These are phyloP conservation scores for Sterrhoptilus dennistouni DNA, from an alignment of 2,113 vertebrate genomes.

Conservation along the genomic window DNA sequence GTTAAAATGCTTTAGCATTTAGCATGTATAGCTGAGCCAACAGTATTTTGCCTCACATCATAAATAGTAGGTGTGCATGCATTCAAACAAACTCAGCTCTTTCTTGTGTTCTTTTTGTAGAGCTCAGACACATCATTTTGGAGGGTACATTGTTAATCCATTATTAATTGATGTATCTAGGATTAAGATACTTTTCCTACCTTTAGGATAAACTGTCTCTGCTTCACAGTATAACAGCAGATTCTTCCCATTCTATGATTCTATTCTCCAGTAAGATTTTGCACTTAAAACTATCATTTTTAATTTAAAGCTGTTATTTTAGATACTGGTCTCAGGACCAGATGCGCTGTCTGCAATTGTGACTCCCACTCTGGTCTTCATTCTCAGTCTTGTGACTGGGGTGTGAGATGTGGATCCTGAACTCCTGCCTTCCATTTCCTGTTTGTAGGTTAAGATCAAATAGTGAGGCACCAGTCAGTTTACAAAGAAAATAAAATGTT, in stretches of 20 bases:
- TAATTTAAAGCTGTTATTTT: not conserved
- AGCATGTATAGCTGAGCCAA: not conserved
- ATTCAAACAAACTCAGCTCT: not conserved
- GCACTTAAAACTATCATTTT: not conserved
- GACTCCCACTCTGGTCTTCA: not conserved
- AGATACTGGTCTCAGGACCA: not conserved
- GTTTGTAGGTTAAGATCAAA: not conserved
- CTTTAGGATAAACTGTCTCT: not conserved
- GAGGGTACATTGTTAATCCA: not conserved
- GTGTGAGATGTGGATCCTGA: not conserved
- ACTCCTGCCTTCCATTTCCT: not conserved
- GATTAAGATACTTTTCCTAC: not conserved
- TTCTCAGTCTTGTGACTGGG: not conserved
- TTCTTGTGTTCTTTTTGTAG: not conserved
- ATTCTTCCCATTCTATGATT: not conserved
- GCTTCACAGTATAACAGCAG: not conserved
- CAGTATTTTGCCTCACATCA: not conserved
- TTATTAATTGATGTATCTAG: not conserved
- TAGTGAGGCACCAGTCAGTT: not conserved
- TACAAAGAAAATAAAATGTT: not conserved
- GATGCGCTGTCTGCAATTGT: not conserved
- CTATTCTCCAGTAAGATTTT: not conserved
- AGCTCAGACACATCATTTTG: not conserved
- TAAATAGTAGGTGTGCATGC: not conserved
- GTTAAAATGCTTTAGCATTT: not conserved